Evolutionary conservation across 1,140 invertebrate genomes (phyloP).

Genomic region (Bombyx mandarina): DNA sequence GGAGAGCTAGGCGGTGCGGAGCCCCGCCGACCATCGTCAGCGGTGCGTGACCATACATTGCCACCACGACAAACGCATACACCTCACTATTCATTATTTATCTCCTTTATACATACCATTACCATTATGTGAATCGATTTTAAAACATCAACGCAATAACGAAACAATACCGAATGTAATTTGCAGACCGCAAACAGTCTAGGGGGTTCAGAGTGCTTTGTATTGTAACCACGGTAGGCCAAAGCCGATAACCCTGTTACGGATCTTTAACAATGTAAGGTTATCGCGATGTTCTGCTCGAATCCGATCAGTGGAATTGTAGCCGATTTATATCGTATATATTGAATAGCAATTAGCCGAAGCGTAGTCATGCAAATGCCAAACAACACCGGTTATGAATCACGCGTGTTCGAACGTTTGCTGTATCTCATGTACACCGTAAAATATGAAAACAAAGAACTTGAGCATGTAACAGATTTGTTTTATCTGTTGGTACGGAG

Average conservation of each 20-base stretch:
- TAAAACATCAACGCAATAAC: too few species aligned
- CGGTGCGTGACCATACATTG: slow-evolving; percentile 17
- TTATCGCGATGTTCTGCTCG: slow-evolving; percentile 19
- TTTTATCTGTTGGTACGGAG: slow-evolving; percentile 7
- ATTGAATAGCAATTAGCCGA: slow-evolving; percentile 48
- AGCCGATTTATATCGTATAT: slow-evolving; percentile 45
- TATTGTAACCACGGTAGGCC: too few species aligned
- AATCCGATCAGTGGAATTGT: slow-evolving; percentile 24
- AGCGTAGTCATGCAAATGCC: slow-evolving; percentile 45
- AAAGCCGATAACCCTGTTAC: neutral
- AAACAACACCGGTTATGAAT: slow-evolving; percentile 40
- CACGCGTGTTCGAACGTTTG: slow-evolving; percentile 26
- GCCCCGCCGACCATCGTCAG: slow-evolving; percentile 14
- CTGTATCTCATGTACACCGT: slow-evolving; percentile 19
- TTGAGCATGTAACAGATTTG: slow-evolving; percentile 8
- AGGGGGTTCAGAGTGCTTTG: too few species aligned
- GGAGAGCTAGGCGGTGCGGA: slow-evolving; percentile 53
- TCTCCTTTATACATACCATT: slow-evolving; percentile 9
- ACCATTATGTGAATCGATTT: too few species aligned
- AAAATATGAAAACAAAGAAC: slow-evolving; percentile 19
- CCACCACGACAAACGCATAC: slow-evolving; percentile 28
- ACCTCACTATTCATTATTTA: slow-evolving; percentile 48
- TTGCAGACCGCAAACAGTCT: too few species aligned
- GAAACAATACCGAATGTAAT: too few species aligned
- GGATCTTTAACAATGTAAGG: slow-evolving; percentile 21